Evolutionary conservation across 2,888 invertebrate species (phyloP).

Genomic region (Cerastoderma edule): DNA sequence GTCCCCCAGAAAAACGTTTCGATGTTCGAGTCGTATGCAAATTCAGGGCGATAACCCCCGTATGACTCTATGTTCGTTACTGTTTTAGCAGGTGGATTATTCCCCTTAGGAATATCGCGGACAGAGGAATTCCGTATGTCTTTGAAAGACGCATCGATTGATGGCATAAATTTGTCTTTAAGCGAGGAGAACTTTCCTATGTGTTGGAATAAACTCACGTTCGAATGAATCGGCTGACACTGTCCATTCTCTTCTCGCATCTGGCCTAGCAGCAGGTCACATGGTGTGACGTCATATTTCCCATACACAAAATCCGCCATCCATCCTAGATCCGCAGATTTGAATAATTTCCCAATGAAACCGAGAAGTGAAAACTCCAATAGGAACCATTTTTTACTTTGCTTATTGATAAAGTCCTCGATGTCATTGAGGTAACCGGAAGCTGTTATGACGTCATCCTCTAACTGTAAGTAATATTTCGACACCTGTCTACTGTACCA

Average conservation of each 20-base stretch:
- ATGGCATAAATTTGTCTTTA: conserved; percentile 62
- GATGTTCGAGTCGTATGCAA: conserved; percentile 73
- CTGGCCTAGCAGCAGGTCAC: conserved; percentile 65
- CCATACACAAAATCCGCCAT: conserved; percentile 78
- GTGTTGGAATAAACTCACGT: conserved; percentile 67
- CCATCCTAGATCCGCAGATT: conserved; percentile 59
- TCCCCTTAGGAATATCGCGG: conserved; percentile 41
- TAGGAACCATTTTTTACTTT: conserved; percentile 59
- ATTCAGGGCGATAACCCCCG: conserved; percentile 69
- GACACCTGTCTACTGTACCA: conserved; percentile 77
- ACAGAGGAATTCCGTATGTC: conserved; percentile 37
- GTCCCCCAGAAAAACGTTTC: conserved; percentile 61
- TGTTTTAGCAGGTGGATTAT: conserved; percentile 81
- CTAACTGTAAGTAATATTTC: conserved; percentile 82
- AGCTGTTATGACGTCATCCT: conserved; percentile 83
- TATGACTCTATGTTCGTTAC: conserved; percentile 75
- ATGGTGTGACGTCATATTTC: conserved; percentile 65
- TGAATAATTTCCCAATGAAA: conserved; percentile 72
- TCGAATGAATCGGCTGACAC: conserved; percentile 45
- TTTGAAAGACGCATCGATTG: conserved; percentile 63
- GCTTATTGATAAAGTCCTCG: conserved; percentile 74
- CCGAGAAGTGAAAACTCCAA: conserved; percentile 70
- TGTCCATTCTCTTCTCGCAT: conserved; percentile 60
- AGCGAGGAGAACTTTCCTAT: conserved; percentile 67
- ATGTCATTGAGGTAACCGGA: conserved; percentile 79